Conservation (phyloP, 2,888 invertebrate genomes). For the Lasioglossum malachurum region DNA sequence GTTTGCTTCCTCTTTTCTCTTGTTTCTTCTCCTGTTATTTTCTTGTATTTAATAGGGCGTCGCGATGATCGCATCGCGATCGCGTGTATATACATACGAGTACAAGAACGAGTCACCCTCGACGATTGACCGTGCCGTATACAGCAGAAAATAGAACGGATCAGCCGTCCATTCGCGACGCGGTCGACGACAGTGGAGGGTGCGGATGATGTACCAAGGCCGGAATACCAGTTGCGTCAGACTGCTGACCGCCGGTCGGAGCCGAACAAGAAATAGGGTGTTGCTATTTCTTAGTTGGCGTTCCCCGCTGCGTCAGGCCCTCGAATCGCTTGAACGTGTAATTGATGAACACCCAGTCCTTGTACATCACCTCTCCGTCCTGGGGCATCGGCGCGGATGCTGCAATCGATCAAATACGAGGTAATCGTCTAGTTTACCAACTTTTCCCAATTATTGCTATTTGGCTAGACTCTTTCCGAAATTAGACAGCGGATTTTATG, state of each 20-base stretch:
- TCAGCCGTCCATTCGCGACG: conserved; percentile 67
- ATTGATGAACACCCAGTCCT: conserved; percentile 99
- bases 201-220: conserved; percentile 81
- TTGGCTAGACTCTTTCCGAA: not conserved
- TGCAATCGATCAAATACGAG: conserved; percentile 84
- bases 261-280: conserved; percentile 74
- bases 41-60: conserved; percentile 14
- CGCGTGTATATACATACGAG: conserved; percentile 45
- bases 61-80: conserved; percentile 23
- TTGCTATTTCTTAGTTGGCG: conserved; percentile 91
- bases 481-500: not conserved
- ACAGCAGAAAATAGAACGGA: conserved; percentile 40
- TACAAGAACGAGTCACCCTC: conserved; percentile 47
- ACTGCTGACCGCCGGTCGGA: conserved; percentile 72
- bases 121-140: conserved; percentile 41
- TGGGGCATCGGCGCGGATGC: conserved; percentile 95
- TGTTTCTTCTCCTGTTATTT: not conserved
- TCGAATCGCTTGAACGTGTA: conserved; percentile 99
- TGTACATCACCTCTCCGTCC: conserved; percentile 96
- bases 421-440: not conserved
- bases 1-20: not conserved
- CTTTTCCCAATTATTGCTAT: not conserved
- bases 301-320: conserved; percentile 96
- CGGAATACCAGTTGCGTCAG: conserved; percentile 78
- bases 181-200: conserved; percentile 68